These are phyloP conservation scores for Actinemys pallida DNA, from an alignment of 2,113 vertebrate species.

Conservation along the genomic window DNA sequence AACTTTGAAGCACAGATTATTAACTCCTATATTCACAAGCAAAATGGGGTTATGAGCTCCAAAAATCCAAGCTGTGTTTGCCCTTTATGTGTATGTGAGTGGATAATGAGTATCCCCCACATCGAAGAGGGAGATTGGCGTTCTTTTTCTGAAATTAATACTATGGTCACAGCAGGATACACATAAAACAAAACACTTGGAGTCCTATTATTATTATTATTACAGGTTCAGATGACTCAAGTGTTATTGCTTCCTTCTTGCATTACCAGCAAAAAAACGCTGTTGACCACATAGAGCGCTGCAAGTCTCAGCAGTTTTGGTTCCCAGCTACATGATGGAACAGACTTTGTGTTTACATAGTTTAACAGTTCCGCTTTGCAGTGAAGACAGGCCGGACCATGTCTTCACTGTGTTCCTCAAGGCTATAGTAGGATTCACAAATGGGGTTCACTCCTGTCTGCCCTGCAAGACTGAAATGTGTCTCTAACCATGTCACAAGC, in stretches of 20 bases:
- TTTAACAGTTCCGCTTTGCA: constrained; percentile 32
- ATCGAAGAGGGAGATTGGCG: neutral
- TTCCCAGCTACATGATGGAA: constrained; percentile 54
- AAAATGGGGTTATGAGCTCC: neutral
- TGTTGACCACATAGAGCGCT: constrained; percentile 37
- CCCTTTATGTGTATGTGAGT: neutral
- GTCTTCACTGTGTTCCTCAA: constrained; percentile 4
- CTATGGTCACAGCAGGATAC: constrained; percentile 42
- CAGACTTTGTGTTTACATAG: constrained; percentile 24
- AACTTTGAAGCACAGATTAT: constrained; percentile 5
- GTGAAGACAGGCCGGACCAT: neutral
- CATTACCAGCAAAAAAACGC: constrained; percentile 66
- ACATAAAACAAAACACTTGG: constrained; percentile 62
- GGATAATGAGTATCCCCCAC: neutral
- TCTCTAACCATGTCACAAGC: neutral
- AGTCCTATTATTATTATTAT: constrained; percentile 62
- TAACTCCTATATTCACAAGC: neutral
- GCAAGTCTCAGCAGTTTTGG: constrained; percentile 71
- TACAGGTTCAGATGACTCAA: constrained; percentile 68
- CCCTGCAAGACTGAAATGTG: neutral
- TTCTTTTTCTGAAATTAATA: constrained; percentile 58
- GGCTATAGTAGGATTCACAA: neutral
- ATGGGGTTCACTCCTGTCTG: neutral
- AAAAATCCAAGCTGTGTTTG: constrained; percentile 8
- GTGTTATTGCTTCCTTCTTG: constrained; percentile 69